phyloP scores from a whole-genome alignment of 2,797 vertebrate genomes.

The Tenualosa ilisha region DNA sequence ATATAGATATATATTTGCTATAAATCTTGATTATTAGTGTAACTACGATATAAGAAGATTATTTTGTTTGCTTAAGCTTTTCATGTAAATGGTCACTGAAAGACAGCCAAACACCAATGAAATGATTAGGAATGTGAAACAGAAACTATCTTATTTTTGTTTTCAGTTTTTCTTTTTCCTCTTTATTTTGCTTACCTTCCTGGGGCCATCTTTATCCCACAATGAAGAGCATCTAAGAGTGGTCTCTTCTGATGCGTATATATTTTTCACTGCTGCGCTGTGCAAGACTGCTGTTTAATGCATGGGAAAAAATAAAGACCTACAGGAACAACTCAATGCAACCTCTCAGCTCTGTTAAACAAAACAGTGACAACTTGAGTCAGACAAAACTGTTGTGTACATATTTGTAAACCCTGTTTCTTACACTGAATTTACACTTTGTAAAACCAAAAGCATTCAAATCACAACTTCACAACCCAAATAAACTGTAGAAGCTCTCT shows the following conservation, averaged over 20 bases:
- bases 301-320: slow-evolving; percentile 31
- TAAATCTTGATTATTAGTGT: slow-evolving; percentile 39
- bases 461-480: slow-evolving; percentile 49
- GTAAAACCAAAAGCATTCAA: slow-evolving; percentile 48
- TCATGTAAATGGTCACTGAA: slow-evolving; percentile 35
- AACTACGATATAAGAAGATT: slow-evolving; percentile 26
- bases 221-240: slow-evolving; percentile 35
- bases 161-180: slow-evolving; percentile 24
- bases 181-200: slow-evolving; percentile 23
- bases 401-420: slow-evolving; percentile 58
- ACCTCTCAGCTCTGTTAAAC: slow-evolving; percentile 31
- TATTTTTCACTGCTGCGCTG: slow-evolving; percentile 37
- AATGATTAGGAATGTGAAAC: slow-evolving; percentile 50
- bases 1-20: slow-evolving; percentile 50
- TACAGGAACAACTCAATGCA: slow-evolving; percentile 39
- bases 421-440: slow-evolving; percentile 59
- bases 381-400: slow-evolving; percentile 49
- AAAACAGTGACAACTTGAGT: slow-evolving; percentile 28
- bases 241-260: slow-evolving; percentile 35
- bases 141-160: slow-evolving; percentile 32
- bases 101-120: slow-evolving; percentile 36
- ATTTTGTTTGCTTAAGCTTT: slow-evolving; percentile 10
- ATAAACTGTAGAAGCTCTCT: slow-evolving; percentile 48
- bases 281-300: slow-evolving; percentile 43
- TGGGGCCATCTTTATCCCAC: slow-evolving; percentile 34